phyloP scores from a whole-genome alignment of 2,797 vertebrate genomes.

The Bradypus variegatus region DNA sequence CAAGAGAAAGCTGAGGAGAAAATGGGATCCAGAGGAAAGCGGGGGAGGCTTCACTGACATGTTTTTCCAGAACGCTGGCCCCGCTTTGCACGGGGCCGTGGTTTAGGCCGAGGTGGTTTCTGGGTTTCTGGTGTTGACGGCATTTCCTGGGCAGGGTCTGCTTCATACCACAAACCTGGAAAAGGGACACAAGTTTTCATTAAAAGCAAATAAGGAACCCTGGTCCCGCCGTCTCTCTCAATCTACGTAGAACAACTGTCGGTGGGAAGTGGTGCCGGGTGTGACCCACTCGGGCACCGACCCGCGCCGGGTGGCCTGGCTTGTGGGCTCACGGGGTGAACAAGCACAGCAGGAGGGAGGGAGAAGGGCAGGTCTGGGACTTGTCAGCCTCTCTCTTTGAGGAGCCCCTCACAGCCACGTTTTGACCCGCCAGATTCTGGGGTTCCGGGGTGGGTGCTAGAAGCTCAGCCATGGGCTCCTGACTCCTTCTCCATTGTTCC shows the following conservation, averaged over 20 bases:
- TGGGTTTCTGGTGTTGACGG: fast-evolving
- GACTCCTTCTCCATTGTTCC: neutral
- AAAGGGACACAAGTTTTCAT: neutral
- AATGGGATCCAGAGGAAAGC: neutral
- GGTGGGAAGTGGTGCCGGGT: fast-evolving
- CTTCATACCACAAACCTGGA: neutral
- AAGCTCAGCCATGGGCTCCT: neutral
- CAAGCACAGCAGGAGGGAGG: neutral
- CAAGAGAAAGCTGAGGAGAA: neutral
- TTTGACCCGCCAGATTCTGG: neutral
- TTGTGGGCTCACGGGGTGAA: neutral
- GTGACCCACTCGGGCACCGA: neutral
- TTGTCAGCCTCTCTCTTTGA: neutral
- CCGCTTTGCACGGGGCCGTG: fast-evolving
- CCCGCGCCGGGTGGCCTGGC: neutral
- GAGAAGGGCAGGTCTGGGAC: neutral
- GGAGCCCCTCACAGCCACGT: neutral
- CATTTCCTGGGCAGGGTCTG: neutral
- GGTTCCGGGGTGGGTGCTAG: too few species aligned
- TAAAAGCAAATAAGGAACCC: neutral
- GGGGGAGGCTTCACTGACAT: fast-evolving
- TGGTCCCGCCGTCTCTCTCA: neutral
- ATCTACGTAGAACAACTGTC: fast-evolving
- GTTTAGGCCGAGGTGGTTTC: neutral
- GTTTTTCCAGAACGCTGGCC: neutral